These are phyloP conservation scores for Drosophila ogumai DNA, from an alignment of 1,140 invertebrate species.

Conservation along the genomic window DNA sequence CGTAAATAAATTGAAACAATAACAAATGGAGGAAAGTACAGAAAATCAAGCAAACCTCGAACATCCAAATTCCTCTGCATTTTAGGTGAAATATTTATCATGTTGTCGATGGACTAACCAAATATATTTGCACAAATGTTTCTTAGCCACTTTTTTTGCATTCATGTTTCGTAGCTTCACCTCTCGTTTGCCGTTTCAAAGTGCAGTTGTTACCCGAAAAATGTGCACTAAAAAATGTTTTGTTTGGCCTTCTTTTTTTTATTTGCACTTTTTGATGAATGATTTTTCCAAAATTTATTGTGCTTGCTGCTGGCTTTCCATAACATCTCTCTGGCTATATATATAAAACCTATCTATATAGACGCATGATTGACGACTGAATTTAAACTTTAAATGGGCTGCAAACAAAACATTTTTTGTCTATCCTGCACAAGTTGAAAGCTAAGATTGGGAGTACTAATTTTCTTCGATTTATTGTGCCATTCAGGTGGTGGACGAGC, in stretches of 20 bases:
- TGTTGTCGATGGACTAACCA: constrained; percentile 61
- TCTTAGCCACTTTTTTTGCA: constrained; percentile 43
- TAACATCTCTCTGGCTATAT: constrained; percentile 28
- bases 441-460: constrained; percentile 11
- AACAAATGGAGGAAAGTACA: constrained; percentile 16
- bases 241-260: constrained; percentile 60
- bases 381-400: constrained; percentile 35
- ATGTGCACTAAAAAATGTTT: constrained; percentile 80
- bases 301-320: constrained; percentile 67
- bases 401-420: constrained; percentile 51
- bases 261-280: constrained; percentile 50
- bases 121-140: constrained; percentile 79
- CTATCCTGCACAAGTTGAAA: constrained; percentile 11
- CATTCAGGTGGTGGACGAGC: constrained; percentile 91
- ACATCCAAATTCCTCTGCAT: constrained; percentile 22
- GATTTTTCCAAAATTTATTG: constrained; percentile 67
- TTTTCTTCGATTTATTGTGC: constrained; percentile 9
- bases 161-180: constrained; percentile 30
- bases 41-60: background rate
- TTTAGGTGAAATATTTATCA: constrained; percentile 45
- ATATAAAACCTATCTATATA: constrained; percentile 32
- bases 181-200: constrained; percentile 73
- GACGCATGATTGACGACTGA: constrained; percentile 56
- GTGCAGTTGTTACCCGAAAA: constrained; percentile 57
- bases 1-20: constrained; percentile 38